phyloP scores from a whole-genome alignment of 1,140 invertebrate species.

The Meloidogyne chitwoodi region DNA sequence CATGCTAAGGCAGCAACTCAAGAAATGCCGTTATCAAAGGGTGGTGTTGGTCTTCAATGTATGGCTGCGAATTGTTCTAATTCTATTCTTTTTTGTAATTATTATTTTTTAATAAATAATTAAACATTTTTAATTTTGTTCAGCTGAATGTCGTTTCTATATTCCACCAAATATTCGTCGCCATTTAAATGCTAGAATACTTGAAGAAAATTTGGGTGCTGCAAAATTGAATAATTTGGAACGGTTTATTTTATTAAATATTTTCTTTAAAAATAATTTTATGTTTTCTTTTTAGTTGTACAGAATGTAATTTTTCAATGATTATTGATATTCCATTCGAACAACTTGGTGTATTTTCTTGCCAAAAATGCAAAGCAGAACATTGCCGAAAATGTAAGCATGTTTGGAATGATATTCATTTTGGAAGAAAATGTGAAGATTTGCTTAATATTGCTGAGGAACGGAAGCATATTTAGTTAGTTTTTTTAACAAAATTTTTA shows the following conservation, averaged over 20 bases:
- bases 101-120: background rate
- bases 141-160: slow-evolving; percentile 29
- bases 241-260: background rate
- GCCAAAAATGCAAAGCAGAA: slow-evolving; percentile 25
- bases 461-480: slow-evolving; percentile 18
- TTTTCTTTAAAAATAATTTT: background rate
- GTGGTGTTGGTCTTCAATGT: slow-evolving; percentile 31
- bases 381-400: slow-evolving; percentile 30
- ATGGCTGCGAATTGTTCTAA: slow-evolving; percentile 27
- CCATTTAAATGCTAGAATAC: slow-evolving; percentile 29
- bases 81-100: slow-evolving; percentile 37
- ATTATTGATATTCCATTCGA: slow-evolving; percentile 15
- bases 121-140: background rate
- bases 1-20: slow-evolving; percentile 29
- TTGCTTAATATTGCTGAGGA: slow-evolving; percentile 15
- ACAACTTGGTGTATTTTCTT: slow-evolving; percentile 34
- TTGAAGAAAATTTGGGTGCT: slow-evolving; percentile 33
- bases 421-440: slow-evolving; percentile 32
- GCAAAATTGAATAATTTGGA: slow-evolving; percentile 28
- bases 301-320: slow-evolving; percentile 34
- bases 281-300: slow-evolving; percentile 20
- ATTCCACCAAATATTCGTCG: slow-evolving; percentile 25
- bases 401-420: slow-evolving; percentile 34
- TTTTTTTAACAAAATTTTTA: background rate
- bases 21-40: slow-evolving; percentile 39